Evolutionary conservation across 2,113 vertebrate species (phyloP).

Genomic region (Amazona guildingii): DNA sequence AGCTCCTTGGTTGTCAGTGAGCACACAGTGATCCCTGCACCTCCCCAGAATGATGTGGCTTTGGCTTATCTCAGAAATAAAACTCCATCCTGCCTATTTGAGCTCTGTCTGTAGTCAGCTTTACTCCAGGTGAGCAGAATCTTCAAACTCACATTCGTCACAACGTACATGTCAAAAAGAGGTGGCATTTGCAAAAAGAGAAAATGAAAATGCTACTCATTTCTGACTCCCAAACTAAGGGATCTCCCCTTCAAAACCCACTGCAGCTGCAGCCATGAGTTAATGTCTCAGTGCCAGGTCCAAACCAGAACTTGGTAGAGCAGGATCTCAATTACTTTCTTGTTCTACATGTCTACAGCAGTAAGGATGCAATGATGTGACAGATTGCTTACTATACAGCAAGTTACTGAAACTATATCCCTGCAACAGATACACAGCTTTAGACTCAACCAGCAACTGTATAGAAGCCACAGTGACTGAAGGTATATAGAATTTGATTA

Average conservation of each 20-base stretch:
- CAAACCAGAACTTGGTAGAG: neutral
- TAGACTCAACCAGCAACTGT: neutral
- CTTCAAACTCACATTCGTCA: neutral
- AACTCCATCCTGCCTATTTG: neutral
- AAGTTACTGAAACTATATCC: neutral
- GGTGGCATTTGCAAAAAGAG: neutral
- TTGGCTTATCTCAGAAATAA: neutral
- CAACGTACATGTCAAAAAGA: neutral
- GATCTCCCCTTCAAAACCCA: neutral
- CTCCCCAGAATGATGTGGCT: neutral
- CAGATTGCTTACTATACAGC: neutral
- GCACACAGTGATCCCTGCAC: neutral
- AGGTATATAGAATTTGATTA: neutral
- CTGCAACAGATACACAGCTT: neutral
- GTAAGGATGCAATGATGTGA: neutral
- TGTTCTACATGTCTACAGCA: neutral
- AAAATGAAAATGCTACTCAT: neutral
- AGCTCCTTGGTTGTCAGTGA: neutral
- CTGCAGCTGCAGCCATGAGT: neutral
- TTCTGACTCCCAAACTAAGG: neutral
- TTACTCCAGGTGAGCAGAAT: neutral
- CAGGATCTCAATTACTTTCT: neutral
- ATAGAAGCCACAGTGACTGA: neutral
- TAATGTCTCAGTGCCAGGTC: neutral
- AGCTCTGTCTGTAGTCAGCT: neutral